phyloP scores from a whole-genome alignment of 2,888 invertebrate species.

The Anagyrus pseudococci region DNA sequence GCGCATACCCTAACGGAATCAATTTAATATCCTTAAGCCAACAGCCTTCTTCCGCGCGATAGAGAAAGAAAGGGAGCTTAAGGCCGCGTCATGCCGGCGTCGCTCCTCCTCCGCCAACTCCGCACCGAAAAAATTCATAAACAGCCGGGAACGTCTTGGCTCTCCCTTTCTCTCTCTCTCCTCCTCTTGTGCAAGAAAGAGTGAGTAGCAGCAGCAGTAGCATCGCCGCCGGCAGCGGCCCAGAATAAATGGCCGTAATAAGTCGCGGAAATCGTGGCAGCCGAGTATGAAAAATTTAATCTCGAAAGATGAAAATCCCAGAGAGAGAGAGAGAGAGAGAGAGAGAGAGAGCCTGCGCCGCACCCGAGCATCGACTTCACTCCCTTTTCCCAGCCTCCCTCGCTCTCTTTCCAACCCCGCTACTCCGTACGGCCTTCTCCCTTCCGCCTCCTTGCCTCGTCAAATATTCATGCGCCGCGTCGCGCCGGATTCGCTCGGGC shows the following conservation, averaged over 20 bases:
- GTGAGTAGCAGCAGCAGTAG: no score
- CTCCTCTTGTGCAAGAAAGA: no score
- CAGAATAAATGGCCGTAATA: constrained; percentile 16
- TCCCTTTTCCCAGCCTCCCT: no score
- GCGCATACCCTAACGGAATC: not conserved
- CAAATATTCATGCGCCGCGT: constrained; percentile 10
- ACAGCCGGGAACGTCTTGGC: constrained; percentile 13
- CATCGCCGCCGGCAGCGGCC: not conserved
- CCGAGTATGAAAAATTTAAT: constrained; percentile 24
- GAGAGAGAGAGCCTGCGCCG: no score
- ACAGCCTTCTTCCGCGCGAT: no score
- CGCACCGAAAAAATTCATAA: constrained; percentile 16
- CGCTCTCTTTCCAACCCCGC: no score
- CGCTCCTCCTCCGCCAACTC: not conserved
- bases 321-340: no score
- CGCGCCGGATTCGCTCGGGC: not conserved
- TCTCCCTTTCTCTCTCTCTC: no score
- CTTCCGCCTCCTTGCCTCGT: not conserved
- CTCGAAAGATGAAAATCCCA: constrained; percentile 9
- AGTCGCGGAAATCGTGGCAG: constrained; percentile 15
- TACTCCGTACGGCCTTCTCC: constrained; percentile 4
- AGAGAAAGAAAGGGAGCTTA: no score
- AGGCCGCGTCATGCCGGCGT: no score
- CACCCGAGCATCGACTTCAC: no score
- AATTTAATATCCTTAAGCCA: not conserved